Base-by-base conservation (phyloP, 2,113 vertebrate genomes). In the Sakesphorus luctuosus region DNA sequence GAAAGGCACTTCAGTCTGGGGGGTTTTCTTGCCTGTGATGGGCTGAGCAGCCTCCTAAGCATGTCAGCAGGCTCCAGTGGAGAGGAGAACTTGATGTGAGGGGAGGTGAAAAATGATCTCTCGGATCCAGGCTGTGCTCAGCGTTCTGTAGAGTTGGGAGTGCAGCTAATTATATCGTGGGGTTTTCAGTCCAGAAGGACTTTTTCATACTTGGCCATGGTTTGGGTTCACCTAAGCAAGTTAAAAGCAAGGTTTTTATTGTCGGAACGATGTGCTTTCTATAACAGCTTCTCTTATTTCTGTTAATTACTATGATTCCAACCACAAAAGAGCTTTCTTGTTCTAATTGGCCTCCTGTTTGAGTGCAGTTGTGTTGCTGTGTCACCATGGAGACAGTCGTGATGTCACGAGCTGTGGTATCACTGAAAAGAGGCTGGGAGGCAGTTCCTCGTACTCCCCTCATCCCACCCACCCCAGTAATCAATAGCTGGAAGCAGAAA, bases 271-370 rank as follows among this genome's bases (percentile, higher is more conserved):
- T 77, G 68, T 67, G 5, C 53, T 78, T 73, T 73, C 31, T 74
- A 3, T 67, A 88, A 68, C 19, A 11, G 78, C 75, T 69, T 71
- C 89, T 94, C 88, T 69, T 75, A 46, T 87, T 89, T 68, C 84
- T 94, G 68, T 62, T 71, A 49, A n/a, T 97, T 89, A 68, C 68
- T 88, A 4, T n/a, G 21, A 7, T 78, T 76, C 72, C 46, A 58
- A 40, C 56, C 67, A 85, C 67, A 92, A 71, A 87, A 89, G 89
- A 82, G 53, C 76, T 87, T 91, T 86, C 47, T 69, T 80, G 56
- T 52, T 92, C 59, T 93, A 94, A 95, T 65, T 97, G 89, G 79
- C 93, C 52, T 44, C 53, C 90, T 95, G 68, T 77, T 96, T 15
- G 1, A 29, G 23, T 85, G 80, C 81, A 56, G 61, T 73, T 62